Conservation (phyloP, 2,888 invertebrate species). For the Diadegma fenestrale region DNA sequence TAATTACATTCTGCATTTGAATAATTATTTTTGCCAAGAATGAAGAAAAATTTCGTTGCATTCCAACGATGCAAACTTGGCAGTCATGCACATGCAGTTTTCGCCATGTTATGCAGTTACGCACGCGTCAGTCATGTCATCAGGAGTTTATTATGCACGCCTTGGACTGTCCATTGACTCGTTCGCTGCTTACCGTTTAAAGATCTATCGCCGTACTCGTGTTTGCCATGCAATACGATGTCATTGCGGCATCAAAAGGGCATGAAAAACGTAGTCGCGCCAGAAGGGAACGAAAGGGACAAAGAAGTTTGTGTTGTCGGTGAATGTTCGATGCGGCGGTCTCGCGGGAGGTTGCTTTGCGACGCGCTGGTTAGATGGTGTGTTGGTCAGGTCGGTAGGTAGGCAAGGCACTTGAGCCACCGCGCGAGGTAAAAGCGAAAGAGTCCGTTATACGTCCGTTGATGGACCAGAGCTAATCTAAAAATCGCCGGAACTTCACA, state of each 20-base stretch:
- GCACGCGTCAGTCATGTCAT: too few species aligned
- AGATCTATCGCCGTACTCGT: neutral
- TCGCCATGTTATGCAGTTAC: too few species aligned
- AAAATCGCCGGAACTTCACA: conserved; percentile 85
- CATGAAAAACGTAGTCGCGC: neutral
- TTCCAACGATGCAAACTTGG: too few species aligned
- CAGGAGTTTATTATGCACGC: too few species aligned
- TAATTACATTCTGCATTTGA: too few species aligned
- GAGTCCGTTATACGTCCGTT: conserved; percentile 76
- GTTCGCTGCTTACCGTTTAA: neutral
- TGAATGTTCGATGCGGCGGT: conserved; percentile 36
- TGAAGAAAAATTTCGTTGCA: too few species aligned
- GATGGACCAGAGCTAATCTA: conserved; percentile 85
- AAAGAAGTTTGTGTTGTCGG: neutral
- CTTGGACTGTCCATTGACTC: too few species aligned
- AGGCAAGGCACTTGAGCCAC: conserved; percentile 62
- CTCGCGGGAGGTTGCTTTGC: conserved; percentile 44
- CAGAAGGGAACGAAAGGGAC: neutral
- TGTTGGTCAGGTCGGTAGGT: conserved; percentile 76
- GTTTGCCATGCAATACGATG: neutral
- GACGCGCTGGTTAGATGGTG: conserved; percentile 49
- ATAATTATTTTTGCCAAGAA: too few species aligned
- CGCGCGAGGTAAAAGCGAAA: conserved; percentile 55
- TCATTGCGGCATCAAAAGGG: neutral
- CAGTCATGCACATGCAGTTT: too few species aligned